Percentiles rank a stretch among this genome's conserved stretches.
phyloP scores from a whole-genome alignment of 2,797 vertebrate genomes.

The Falco peregrinus region DNA sequence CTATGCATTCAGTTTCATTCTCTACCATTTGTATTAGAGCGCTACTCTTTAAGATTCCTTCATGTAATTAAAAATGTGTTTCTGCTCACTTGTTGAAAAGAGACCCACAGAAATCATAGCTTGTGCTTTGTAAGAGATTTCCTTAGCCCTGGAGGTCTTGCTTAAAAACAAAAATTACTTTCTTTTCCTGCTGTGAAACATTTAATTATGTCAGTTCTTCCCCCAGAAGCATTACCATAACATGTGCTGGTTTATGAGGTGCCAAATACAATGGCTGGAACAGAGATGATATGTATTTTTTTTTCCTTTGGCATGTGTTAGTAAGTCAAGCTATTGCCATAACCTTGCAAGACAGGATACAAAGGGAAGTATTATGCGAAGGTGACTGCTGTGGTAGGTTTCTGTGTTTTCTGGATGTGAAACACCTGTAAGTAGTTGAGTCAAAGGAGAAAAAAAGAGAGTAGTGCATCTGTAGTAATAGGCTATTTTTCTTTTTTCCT shows the following conservation, averaged over 20 bases:
- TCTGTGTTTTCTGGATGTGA: not conserved
- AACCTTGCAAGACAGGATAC: not conserved
- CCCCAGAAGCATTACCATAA: not conserved
- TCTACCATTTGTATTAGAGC: accelerated
- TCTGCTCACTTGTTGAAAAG: accelerated
- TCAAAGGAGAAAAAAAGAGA: not conserved
- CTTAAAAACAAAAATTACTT: not conserved
- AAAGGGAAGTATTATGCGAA: not conserved
- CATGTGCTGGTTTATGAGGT: not conserved
- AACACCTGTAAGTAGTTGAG: not conserved
- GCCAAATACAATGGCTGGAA: not conserved
- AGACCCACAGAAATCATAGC: not conserved
- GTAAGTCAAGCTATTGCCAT: not conserved
- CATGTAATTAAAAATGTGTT: not conserved
- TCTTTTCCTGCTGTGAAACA: not conserved
- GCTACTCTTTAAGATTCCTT: not conserved
- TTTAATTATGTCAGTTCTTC: not conserved
- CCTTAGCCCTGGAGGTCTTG: not conserved
- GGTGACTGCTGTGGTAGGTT: not conserved
- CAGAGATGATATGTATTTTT: not conserved
- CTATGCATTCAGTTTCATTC: accelerated
- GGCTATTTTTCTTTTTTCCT: not conserved
- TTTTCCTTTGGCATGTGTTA: not conserved
- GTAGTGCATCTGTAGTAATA: not conserved
- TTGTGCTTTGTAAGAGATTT: not conserved